These are phyloP conservation scores for Hirudinaria manillensis DNA, from an alignment of 2,888 invertebrate genomes.

Conservation along the genomic window DNA sequence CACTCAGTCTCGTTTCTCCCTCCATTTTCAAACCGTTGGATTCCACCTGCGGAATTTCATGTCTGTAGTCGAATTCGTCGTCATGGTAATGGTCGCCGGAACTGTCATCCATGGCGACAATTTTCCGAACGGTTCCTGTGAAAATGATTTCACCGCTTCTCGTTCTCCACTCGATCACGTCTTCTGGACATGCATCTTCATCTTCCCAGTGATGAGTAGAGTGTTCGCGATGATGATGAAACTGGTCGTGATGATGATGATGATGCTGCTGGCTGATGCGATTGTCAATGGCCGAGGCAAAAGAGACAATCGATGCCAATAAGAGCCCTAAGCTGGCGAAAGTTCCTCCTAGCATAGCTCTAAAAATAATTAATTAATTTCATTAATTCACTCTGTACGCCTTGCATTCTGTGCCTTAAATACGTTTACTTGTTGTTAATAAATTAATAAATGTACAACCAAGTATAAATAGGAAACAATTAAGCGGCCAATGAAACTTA, in stretches of 20 bases:
- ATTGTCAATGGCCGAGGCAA: not conserved
- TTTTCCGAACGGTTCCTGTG: conserved; percentile 49
- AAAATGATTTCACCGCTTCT: conserved; percentile 48
- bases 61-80: conserved; percentile 2
- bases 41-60: not conserved
- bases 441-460: too few species aligned
- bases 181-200: conserved; percentile 30
- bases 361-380: too few species aligned
- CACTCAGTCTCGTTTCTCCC: conserved; percentile 37
- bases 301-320: not conserved
- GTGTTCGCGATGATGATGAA: not conserved
- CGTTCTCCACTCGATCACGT: conserved; percentile 43
- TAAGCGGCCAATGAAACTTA: too few species aligned
- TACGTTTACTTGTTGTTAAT: too few species aligned
- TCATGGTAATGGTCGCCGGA: not conserved
- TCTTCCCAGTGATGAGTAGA: not conserved
- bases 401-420: too few species aligned
- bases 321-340: too few species aligned
- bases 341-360: too few species aligned
- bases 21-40: too few species aligned
- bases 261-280: not conserved
- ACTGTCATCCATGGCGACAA: conserved; percentile 29
- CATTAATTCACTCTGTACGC: too few species aligned
- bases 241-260: not conserved
- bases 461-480: too few species aligned